Evolutionary conservation across 2,888 invertebrate genomes (phyloP).

Genomic region (Platypus cylindrus): DNA sequence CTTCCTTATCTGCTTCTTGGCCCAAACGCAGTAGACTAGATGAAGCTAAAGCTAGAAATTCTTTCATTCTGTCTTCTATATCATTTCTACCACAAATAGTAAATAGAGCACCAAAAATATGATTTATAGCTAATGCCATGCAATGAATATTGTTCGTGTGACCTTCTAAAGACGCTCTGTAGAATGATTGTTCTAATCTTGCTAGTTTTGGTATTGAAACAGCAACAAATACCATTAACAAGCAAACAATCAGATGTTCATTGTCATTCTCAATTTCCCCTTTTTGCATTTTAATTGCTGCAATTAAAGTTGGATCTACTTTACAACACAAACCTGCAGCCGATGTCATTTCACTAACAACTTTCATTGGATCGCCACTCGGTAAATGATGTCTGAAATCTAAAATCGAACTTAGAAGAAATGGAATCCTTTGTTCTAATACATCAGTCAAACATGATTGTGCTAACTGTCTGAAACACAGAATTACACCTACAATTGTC

Average conservation of each 20-base stretch:
- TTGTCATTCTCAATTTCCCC: conserved; percentile 63
- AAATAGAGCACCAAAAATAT: conserved; percentile 92
- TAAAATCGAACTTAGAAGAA: conserved; percentile 84
- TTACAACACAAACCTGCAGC: conserved; percentile 89
- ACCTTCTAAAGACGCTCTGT: conserved; percentile 75
- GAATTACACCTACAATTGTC: conserved; percentile 95
- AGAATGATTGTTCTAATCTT: conserved; percentile 78
- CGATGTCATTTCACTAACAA: conserved; percentile 95
- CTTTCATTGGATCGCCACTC: conserved; percentile 76
- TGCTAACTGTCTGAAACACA: conserved; percentile 87
- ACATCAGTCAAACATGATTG: conserved; percentile 91
- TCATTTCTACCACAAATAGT: conserved; percentile 93
- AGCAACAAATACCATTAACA: conserved; percentile 97
- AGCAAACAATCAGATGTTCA: conserved; percentile 84
- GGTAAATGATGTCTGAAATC: conserved; percentile 91
- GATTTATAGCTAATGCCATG: conserved; percentile 91
- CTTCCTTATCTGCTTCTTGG: conserved; percentile 91
- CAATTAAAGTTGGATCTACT: conserved; percentile 89
- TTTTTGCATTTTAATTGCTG: conserved; percentile 81
- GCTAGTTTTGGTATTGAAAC: conserved; percentile 94
- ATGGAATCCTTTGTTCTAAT: conserved; percentile 87
- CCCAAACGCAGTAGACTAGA: conserved; percentile 89
- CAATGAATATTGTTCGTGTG: conserved; percentile 99
- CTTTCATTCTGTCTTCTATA: conserved; percentile 95
- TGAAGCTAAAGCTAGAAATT: conserved; percentile 84